Percentiles rank a stretch among this genome's conserved stretches.
Evolutionary conservation across 2,797 vertebrate species (phyloP).

Genomic region (Helarctos malayanus): DNA sequence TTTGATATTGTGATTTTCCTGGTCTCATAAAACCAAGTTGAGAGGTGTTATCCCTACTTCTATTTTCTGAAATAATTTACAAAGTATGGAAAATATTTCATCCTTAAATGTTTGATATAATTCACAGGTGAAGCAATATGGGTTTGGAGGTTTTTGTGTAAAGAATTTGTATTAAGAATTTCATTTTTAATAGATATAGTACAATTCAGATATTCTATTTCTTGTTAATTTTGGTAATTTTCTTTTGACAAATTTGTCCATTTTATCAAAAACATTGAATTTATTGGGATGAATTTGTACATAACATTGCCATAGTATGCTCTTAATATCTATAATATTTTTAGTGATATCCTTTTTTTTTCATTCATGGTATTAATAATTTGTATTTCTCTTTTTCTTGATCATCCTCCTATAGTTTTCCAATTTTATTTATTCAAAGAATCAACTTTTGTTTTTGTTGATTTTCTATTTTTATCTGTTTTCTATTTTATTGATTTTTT

Average conservation of each 20-base stretch:
- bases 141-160: not conserved
- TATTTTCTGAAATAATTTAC: slow-evolving; percentile 16
- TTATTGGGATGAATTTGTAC: not conserved
- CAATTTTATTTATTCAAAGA: not conserved
- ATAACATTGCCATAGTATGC: not conserved
- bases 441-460: not conserved
- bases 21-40: not conserved
- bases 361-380: not conserved
- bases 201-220: slow-evolving; percentile 20
- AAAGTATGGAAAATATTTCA: not conserved
- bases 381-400: slow-evolving; percentile 13
- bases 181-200: not conserved
- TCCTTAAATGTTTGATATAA: not conserved
- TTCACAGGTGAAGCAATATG: not conserved
- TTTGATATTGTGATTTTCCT: not conserved
- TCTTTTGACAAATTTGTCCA: not conserved
- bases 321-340: not conserved
- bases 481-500: not conserved
- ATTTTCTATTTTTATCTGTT: not conserved
- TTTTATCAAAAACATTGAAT: not conserved
- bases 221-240: slow-evolving; percentile 3
- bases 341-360: not conserved
- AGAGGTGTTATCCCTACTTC: not conserved
- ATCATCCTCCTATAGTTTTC: not conserved
- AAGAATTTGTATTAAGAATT: slow-evolving; percentile 24